These are phyloP conservation scores for Molossus molossus DNA, from an alignment of 2,797 vertebrate species.

Conservation along the genomic window DNA sequence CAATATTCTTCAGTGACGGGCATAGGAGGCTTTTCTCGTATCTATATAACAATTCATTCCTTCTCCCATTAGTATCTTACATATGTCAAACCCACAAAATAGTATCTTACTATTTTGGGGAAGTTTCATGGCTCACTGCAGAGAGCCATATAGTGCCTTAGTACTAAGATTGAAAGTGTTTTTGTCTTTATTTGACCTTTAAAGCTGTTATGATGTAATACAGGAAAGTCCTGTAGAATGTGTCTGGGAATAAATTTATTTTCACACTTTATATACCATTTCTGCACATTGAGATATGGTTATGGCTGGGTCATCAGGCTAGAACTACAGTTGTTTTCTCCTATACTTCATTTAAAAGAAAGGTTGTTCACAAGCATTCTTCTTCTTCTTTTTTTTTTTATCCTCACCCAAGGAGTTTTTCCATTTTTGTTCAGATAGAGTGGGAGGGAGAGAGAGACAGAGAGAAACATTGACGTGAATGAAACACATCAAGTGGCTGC, in stretches of 20 bases:
- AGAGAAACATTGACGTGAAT: too few relatives aligned
- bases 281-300: neutral
- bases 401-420: too few relatives aligned
- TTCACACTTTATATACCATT: neutral
- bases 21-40: neutral
- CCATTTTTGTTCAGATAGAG: too few relatives aligned
- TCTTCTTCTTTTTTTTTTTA: neutral
- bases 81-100: neutral
- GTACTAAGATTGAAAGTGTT: constrained; percentile 79
- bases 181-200: constrained; percentile 70
- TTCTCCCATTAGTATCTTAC: neutral
- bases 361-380: neutral
- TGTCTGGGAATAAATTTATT: constrained; percentile 74
- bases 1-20: neutral
- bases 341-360: neutral
- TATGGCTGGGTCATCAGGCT: neutral
- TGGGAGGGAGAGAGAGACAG: too few relatives aligned
- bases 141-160: neutral
- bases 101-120: constrained; percentile 29
- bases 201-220: constrained; percentile 64
- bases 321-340: neutral
- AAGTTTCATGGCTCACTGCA: constrained; percentile 55
- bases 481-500: too few relatives aligned
- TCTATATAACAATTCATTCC: neutral
- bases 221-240: constrained; percentile 77